A percentile compares a stretch with the other conserved stretches of the same genome.
Evolutionary conservation across 2,888 invertebrate species (phyloP).

Genomic region (Abrostola tripartita): DNA sequence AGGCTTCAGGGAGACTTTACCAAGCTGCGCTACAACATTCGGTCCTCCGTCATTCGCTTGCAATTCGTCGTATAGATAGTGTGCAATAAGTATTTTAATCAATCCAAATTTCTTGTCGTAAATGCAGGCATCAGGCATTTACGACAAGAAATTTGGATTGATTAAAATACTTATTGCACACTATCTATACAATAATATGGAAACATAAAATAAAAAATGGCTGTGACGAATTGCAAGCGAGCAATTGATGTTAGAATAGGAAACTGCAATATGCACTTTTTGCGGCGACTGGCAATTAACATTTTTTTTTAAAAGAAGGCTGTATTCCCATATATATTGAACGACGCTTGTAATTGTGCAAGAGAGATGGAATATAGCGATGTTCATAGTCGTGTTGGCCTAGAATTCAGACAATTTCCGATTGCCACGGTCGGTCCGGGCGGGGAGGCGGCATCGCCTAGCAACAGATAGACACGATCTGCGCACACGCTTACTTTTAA

Average conservation of each 20-base stretch:
- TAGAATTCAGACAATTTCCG: conserved; percentile 86
- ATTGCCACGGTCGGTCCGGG: conserved; percentile 69
- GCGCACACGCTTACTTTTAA: conserved; percentile 34
- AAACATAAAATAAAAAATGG: too few relatives aligned
- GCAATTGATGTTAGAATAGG: conserved; percentile 10
- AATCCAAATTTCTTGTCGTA: too few relatives aligned
- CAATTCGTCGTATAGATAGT: too few relatives aligned
- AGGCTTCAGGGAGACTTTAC: too few relatives aligned
- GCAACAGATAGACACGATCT: conserved; percentile 57
- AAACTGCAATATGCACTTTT: conserved; percentile 18
- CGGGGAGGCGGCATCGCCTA: conserved; percentile 55
- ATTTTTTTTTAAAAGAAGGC: conserved; percentile 28
- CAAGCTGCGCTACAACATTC: too few relatives aligned
- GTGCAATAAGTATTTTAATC: too few relatives aligned
- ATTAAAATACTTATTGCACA: too few relatives aligned
- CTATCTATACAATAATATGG: too few relatives aligned
- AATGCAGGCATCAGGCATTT: too few relatives aligned
- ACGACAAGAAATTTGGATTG: too few relatives aligned
- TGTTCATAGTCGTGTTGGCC: conserved; percentile 72
- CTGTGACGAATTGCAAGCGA: not conserved
- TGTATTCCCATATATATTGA: conserved; percentile 36
- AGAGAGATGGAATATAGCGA: conserved; percentile 69
- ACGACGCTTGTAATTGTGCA: conserved; percentile 60
- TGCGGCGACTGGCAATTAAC: conserved; percentile 19
- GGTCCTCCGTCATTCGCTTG: too few relatives aligned